Conservation (phyloP, 1,140 invertebrate species). For the Colletes gigas region DNA sequence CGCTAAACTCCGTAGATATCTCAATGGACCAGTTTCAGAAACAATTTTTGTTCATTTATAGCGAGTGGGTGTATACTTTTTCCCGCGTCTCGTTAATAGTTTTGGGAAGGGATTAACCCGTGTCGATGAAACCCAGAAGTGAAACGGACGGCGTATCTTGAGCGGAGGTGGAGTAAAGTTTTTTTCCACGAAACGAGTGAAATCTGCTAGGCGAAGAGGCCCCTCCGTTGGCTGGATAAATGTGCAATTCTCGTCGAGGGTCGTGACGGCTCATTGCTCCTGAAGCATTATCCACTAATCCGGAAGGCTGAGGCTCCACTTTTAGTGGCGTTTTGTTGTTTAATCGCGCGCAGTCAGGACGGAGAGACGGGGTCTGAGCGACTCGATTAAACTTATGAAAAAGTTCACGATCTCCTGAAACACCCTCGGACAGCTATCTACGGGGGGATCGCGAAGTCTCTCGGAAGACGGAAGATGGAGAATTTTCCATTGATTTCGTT, state of each 20-base stretch:
- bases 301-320: slow-evolving; percentile 2
- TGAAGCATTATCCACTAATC: slow-evolving; percentile 46
- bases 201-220: too few relatives aligned
- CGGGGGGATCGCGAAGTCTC: not conserved
- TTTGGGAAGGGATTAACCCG: too few relatives aligned
- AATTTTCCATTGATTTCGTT: slow-evolving; percentile 13
- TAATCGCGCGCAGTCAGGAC: slow-evolving; percentile 38
- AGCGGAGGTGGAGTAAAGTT: too few relatives aligned
- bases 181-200: not conserved
- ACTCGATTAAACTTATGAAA: slow-evolving; percentile 64
- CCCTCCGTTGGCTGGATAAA: not conserved
- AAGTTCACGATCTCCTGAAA: slow-evolving; percentile 43
- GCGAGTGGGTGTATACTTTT: too few relatives aligned
- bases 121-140: too few relatives aligned
- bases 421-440: not conserved
- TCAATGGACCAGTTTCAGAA: too few relatives aligned
- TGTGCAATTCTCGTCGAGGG: not conserved
- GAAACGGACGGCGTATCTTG: too few relatives aligned
- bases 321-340: slow-evolving; percentile 46
- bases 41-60: too few relatives aligned
- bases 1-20: too few relatives aligned
- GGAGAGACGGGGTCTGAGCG: not conserved
- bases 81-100: too few relatives aligned
- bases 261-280: slow-evolving; percentile 44
- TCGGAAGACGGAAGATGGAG: not conserved